Evolutionary conservation across 2,797 vertebrate genomes (phyloP), one percentile per base, ranked within the genome.

Genomic region (Molossus alvarezi): DNA sequence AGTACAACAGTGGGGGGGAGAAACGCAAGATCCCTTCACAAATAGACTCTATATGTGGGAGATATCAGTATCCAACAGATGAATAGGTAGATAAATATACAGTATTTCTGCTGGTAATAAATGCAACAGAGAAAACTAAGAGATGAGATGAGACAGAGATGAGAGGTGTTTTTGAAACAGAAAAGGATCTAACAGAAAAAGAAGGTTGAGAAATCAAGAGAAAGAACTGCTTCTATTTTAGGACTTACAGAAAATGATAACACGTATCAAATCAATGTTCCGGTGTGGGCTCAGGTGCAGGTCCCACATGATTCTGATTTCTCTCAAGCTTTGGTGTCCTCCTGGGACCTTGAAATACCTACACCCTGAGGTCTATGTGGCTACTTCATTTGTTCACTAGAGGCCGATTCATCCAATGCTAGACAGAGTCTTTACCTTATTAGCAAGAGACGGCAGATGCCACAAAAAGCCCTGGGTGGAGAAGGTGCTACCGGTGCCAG

Each of bases 191-290:
- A 67, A 87, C 5, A 90, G 87, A 82, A 93, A 87, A 85, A 55
- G 20, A 7, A 96, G 48, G n/a, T 20, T 86, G 48, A 94, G 33
- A 73, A 33, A 14, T 67, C 79, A 85, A 86, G 21, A 88, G 64
- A 69, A 92, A 91, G 71, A 88, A 75, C 23, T 75, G 71, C 12
- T 83, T 86, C 58, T 77, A 55, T 83, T 25, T 91, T 60, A 91
- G 65, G 53, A 15, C 62, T 84, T 97, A 79, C 37, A 58, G 85
- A 89, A 62, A 57, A 51, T 14, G 51, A 0, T 53, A 82, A 88
- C n/a, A 55, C 18, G 20, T 27, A 65, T 48, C 21, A 75, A 84
- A 89, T 75, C 69, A 37, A 23, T n/a, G 58, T 45, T 82, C 86
- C 53, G n/a, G 1, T 7, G 27, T 51, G 29, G 58, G 6, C 13